phyloP scores from a whole-genome alignment of 2,113 vertebrate genomes.

The Dasyornis broadbenti region DNA sequence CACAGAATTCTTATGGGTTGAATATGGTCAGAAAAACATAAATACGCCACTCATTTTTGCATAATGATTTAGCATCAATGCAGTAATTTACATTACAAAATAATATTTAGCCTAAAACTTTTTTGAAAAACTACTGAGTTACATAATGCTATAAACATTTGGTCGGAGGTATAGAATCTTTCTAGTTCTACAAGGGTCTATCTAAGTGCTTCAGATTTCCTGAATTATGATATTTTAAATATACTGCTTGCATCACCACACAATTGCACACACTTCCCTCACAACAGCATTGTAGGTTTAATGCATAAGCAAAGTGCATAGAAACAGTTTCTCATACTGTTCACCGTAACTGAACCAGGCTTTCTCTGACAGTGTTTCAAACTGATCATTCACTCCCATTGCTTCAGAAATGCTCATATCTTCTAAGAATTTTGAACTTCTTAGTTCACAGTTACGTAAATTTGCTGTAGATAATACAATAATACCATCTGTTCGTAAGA shows the following conservation, averaged over 20 bases:
- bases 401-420: background rate
- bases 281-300: background rate
- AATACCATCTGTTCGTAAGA: background rate
- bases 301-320: background rate
- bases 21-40: background rate
- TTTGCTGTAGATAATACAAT: background rate
- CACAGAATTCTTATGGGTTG: background rate
- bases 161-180: background rate
- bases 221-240: background rate
- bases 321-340: background rate
- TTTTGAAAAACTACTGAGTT: background rate
- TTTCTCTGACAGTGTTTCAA: background rate
- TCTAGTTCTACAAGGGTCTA: background rate
- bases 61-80: background rate
- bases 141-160: background rate
- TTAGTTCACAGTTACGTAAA: background rate
- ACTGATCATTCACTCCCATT: background rate
- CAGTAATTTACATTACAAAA: background rate
- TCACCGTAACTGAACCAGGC: background rate
- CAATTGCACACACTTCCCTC: background rate
- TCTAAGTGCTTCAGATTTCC: background rate
- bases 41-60: background rate
- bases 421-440: background rate
- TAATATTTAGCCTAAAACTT: background rate
- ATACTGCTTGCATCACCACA: background rate